phyloP scores from a whole-genome alignment of 2,113 vertebrate genomes.

The Ophthalmotilapia sp. region DNA sequence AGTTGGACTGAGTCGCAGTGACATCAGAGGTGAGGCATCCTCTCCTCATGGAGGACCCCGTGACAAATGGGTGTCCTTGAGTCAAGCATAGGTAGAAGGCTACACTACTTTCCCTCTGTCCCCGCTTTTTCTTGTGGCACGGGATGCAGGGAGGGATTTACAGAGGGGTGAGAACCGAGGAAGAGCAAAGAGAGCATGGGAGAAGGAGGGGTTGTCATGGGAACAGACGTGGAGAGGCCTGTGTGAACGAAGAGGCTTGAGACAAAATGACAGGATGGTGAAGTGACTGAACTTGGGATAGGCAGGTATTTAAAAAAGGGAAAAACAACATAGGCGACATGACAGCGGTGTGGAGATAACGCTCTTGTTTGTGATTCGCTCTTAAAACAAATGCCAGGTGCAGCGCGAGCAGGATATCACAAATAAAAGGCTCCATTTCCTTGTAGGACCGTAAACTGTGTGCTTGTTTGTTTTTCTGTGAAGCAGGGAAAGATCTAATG shows the following conservation, averaged over 20 bases:
- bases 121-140: neutral
- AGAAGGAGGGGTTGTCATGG: slow-evolving; percentile 64
- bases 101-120: slow-evolving; percentile 1
- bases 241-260: slow-evolving; percentile 48
- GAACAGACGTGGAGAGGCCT: slow-evolving; percentile 60
- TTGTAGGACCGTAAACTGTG: neutral
- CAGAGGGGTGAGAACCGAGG: neutral
- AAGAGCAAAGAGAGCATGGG: neutral
- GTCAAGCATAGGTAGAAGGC: slow-evolving; percentile 11
- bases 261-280: slow-evolving; percentile 57
- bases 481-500: neutral
- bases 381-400: neutral
- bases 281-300: slow-evolving; percentile 35
- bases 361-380: slow-evolving; percentile 5
- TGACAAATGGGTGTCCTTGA: slow-evolving; percentile 40
- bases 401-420: neutral
- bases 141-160: neutral
- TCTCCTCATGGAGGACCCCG: neutral
- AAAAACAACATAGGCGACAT: neutral
- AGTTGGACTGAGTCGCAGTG: slow-evolving; percentile 5
- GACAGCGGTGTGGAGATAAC: neutral
- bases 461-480: slow-evolving; percentile 5
- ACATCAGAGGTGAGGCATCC: slow-evolving; percentile 15
- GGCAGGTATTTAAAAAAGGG: neutral
- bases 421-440: neutral